These are phyloP conservation scores for Bergia sp. DNA, from an alignment of 92 coral and sea anemone species.

Conservation along the genomic window DNA sequence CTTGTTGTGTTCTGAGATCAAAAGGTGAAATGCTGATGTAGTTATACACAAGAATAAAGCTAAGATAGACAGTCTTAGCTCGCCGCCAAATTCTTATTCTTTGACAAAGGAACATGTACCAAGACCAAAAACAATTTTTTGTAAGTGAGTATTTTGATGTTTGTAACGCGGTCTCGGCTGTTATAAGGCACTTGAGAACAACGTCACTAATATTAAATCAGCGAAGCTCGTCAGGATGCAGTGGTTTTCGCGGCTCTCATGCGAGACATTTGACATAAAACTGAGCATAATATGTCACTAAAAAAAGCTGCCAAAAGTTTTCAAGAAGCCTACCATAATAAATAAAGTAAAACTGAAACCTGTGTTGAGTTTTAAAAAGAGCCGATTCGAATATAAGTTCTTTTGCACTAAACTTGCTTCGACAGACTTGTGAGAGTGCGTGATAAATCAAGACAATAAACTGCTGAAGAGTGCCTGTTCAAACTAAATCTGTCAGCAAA, in stretches of 20 bases:
- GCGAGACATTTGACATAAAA: too few species aligned
- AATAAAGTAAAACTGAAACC: background rate
- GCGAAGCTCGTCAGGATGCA: background rate
- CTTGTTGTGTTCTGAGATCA: background rate
- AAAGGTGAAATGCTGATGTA: too few species aligned
- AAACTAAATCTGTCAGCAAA: background rate
- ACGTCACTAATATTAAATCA: background rate
- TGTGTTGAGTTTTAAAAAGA: background rate
- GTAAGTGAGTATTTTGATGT: background rate
- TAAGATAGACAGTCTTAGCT: background rate
- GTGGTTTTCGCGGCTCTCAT: background rate
- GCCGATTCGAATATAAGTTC: too few species aligned
- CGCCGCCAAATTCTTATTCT: background rate
- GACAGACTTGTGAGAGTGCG: background rate
- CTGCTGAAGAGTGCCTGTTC: background rate
- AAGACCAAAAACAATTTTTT: background rate
- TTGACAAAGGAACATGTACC: background rate
- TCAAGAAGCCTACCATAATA: background rate
- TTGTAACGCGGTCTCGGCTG: background rate
- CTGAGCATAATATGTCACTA: background rate
- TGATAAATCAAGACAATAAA: background rate
- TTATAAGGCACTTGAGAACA: background rate
- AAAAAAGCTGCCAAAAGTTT: background rate
- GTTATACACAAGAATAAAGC: background rate
- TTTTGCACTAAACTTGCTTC: background rate